Evolutionary conservation across 2,797 vertebrate species (phyloP), one percentile per base, ranked within the genome.

Genomic region (Eulemur coronatus): DNA sequence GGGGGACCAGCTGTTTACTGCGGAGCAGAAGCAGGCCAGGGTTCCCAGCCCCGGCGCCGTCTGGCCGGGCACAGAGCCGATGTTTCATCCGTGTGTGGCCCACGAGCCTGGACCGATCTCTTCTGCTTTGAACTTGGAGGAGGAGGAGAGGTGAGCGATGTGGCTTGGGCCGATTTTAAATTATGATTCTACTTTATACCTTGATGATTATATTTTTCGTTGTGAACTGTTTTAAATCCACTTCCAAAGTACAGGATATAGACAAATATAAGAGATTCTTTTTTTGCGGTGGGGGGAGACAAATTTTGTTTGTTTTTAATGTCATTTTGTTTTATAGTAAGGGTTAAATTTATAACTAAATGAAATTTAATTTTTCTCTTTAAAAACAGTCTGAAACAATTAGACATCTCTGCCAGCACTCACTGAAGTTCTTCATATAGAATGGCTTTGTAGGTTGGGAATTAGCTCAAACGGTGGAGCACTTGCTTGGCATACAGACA

Each of bases 271-370:
- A 41, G 85, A 59, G 41, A 22, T n/a, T 46, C 48, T 38, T 70
- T 52, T 50, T 3, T 0, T 7, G 46, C 9, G 46, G 41, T n/a
- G 22, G 18, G 1, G 10, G 12, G 26, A 59, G 7, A 41, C 50
- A 20, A 52, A 38, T 59, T 78, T 30, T 5, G 11, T 30, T 76
- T 52, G 46, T 73, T 88, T 78, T 43, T 59, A 33, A 52, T 43
- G 35, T 50, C 84, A 48, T 41, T 76, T 91, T 95, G 43, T 79
- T 95, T 96, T 48, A 33, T 61, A 63, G 84, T n/a, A 67, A 84
- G 41, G 8, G 46, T 35, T 82, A n/a, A 22, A 65, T 18, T 5
- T 41, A 0, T n/a, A 72, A n/a, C 22, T 18, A 57, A 59, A 50
- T 26, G 48, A 84, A 46, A 5, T 28, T 48, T 48, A 14, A 1